Conservation (phyloP, 1,140 invertebrate species). For the Cydia pomonella region DNA sequence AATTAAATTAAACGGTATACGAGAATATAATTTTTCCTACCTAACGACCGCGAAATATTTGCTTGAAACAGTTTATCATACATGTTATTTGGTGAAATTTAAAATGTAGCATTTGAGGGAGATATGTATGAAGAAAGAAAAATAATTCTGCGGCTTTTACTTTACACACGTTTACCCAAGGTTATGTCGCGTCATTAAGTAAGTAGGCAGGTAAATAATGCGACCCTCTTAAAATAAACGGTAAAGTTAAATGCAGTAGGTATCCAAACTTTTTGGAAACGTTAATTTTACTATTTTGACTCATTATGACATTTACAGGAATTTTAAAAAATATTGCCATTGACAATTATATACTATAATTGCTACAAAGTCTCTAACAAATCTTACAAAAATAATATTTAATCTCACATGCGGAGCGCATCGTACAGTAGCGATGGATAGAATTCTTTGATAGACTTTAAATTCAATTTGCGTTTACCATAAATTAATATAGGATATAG, state of each 20-base stretch:
- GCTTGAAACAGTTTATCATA: conserved; percentile 13
- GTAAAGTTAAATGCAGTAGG: neutral
- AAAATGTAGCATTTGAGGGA: conserved; percentile 1
- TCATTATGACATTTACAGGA: too few relatives aligned
- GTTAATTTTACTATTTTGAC: neutral
- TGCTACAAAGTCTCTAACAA: too few relatives aligned
- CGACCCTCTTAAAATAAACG: neutral
- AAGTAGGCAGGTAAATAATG: neutral
- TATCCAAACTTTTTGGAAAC: neutral
- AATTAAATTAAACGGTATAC: conserved; percentile 63
- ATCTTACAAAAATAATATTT: neutral
- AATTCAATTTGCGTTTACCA: conserved; percentile 65
- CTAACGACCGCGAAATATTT: conserved; percentile 40
- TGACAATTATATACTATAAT: too few relatives aligned
- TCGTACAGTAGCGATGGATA: conserved; percentile 12
- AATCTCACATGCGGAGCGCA: neutral
- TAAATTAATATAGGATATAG: conserved; percentile 59
- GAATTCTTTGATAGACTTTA: conserved; percentile 37
- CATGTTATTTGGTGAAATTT: conserved; percentile 10
- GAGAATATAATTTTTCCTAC: conserved; percentile 50
- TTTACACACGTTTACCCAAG: neutral
- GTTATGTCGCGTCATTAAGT: conserved; percentile 2
- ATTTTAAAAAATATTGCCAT: too few relatives aligned
- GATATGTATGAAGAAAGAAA: neutral
- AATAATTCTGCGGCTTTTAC: neutral